These are phyloP conservation scores for Sebastes steindachneri DNA, from an alignment of 2,797 vertebrate species.

Conservation along the genomic window DNA sequence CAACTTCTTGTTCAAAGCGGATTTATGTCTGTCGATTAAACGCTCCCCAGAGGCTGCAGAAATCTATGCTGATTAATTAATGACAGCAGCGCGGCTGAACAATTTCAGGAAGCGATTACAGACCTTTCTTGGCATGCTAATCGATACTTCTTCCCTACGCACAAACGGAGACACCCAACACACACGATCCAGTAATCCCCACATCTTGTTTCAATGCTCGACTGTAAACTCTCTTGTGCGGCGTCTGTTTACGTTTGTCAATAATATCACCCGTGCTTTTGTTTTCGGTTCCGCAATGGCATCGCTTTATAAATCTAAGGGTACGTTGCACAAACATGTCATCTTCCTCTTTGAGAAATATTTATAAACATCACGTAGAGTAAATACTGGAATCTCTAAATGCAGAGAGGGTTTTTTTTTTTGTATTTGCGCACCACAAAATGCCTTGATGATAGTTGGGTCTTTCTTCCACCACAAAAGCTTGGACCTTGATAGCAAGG, in stretches of 20 bases:
- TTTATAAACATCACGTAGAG: slow-evolving; percentile 74
- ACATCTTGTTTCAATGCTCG: slow-evolving; percentile 81
- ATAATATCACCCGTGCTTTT: slow-evolving; percentile 78
- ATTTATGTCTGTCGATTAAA: slow-evolving; percentile 46
- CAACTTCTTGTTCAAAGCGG: slow-evolving; percentile 16
- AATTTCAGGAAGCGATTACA: slow-evolving; percentile 67
- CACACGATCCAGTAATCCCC: slow-evolving; percentile 54
- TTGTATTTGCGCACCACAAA: slow-evolving; percentile 50
- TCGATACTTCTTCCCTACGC: slow-evolving; percentile 50
- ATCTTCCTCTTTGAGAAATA: slow-evolving; percentile 71
- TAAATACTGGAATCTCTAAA: slow-evolving; percentile 75
- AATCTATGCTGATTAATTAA: slow-evolving; percentile 57
- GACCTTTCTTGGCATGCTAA: slow-evolving; percentile 63
- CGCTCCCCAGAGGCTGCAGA: slow-evolving; percentile 25
- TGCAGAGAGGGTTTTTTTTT: slow-evolving; percentile 18
- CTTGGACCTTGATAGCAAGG: slow-evolving; percentile 51
- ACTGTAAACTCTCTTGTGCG: slow-evolving; percentile 74
- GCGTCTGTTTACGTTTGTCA: slow-evolving; percentile 82
- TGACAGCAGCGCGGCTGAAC: slow-evolving; percentile 48
- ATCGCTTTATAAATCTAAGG: slow-evolving; percentile 80
- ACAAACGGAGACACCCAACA: slow-evolving; percentile 56
- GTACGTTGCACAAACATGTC: slow-evolving; percentile 83
- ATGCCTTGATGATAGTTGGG: slow-evolving; percentile 57
- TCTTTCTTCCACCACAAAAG: slow-evolving; percentile 54
- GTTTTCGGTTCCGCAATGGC: slow-evolving; percentile 72